phyloP scores from a whole-genome alignment of 2,113 vertebrate genomes.

The Eptesicus fuscus region DNA sequence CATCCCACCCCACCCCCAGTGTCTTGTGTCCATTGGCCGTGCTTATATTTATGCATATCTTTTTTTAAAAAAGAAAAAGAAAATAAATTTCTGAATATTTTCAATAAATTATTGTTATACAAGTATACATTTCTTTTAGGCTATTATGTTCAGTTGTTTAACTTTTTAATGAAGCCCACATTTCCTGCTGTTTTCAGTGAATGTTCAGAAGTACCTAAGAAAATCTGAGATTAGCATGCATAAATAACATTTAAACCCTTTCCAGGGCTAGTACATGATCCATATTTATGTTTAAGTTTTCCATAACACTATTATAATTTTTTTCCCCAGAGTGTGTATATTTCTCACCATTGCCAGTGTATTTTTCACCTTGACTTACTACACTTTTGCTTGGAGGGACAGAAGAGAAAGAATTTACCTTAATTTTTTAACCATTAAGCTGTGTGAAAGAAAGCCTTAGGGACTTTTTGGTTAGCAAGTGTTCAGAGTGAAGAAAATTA shows the following conservation, averaged over 20 bases:
- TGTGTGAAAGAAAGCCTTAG: background rate
- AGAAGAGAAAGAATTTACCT: slow-evolving; percentile 16
- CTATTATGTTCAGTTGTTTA: background rate
- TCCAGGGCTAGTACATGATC: background rate
- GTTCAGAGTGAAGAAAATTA: background rate
- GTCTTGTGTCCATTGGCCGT: no score
- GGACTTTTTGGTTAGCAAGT: background rate
- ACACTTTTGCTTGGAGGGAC: background rate
- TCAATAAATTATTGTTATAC: background rate
- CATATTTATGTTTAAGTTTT: background rate
- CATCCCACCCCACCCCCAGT: no score
- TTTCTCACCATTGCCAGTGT: background rate
- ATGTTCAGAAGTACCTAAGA: background rate
- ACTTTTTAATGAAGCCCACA: background rate
- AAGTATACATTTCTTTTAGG: background rate
- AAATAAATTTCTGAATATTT: background rate
- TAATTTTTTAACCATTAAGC: background rate
- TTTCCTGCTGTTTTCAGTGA: background rate
- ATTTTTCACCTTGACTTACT: background rate
- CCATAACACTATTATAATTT: background rate
- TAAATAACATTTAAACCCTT: background rate
- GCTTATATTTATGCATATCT: no score
- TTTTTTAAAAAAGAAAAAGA: no score
- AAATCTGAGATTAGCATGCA: background rate
- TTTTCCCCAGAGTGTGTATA: background rate